Conservation (phyloP, 2,113 vertebrate species). For the Leptosomus discolor region DNA sequence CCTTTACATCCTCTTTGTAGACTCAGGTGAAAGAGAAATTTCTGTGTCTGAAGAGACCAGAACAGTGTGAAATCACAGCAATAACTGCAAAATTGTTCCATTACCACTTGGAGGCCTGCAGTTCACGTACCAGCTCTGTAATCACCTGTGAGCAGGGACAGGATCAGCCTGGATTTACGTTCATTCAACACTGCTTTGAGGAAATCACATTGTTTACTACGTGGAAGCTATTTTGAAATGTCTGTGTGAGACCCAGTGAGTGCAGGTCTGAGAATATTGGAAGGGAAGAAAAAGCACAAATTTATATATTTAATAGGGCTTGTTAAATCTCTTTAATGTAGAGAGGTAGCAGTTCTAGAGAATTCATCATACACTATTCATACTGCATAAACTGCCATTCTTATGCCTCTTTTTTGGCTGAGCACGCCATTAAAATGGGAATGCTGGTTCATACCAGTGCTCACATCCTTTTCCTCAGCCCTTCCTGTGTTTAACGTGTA, state of each 20-base stretch:
- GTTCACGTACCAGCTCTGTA: neutral
- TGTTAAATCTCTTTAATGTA: neutral
- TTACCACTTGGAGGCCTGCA: neutral
- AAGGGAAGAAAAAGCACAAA: neutral
- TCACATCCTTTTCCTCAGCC: rapidly evolving
- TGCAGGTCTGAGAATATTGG: neutral
- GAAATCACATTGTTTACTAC: neutral
- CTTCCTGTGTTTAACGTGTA: neutral
- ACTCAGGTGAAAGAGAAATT: neutral
- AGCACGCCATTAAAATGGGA: neutral
- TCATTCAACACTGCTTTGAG: neutral
- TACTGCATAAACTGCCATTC: neutral
- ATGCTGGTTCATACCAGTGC: neutral
- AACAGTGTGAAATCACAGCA: rapidly evolving
- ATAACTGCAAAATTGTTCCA: neutral
- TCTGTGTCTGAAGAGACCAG: neutral
- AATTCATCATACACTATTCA: neutral
- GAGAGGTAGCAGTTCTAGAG: neutral
- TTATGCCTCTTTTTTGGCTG: neutral
- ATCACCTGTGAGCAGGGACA: neutral
- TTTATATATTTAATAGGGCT: neutral
- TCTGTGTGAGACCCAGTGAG: neutral
- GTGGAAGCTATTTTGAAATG: neutral
- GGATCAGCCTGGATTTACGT: neutral
- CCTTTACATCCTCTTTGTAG: neutral